These are phyloP conservation scores for Popillia japonica DNA, from an alignment of 1,140 invertebrate genomes.

Conservation along the genomic window DNA sequence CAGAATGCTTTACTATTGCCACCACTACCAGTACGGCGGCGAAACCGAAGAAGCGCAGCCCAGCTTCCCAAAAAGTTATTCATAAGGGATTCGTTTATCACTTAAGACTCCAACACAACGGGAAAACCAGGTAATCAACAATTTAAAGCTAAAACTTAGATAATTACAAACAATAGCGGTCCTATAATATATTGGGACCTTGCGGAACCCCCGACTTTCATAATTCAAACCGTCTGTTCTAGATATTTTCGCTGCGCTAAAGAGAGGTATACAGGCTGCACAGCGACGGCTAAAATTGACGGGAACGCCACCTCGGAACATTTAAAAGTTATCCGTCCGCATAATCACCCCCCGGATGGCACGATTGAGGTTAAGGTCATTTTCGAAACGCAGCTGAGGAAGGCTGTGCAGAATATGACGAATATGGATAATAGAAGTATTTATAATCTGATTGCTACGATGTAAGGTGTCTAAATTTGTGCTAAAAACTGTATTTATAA, in stretches of 20 bases:
- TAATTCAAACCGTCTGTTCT: not conserved
- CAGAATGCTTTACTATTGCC: not conserved
- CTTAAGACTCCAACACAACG: slow-evolving; percentile 28
- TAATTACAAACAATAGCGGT: not conserved
- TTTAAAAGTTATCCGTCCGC: slow-evolving; percentile 53
- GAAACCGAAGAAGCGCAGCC: slow-evolving; percentile 13
- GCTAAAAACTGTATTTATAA: not conserved
- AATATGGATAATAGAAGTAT: slow-evolving; percentile 35
- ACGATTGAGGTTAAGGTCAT: slow-evolving; percentile 56
- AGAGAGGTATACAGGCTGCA: slow-evolving; percentile 36
- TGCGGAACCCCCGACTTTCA: not conserved
- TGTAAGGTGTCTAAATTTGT: slow-evolving; percentile 27
- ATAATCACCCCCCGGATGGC: slow-evolving; percentile 57
- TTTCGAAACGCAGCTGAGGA: slow-evolving; percentile 52
- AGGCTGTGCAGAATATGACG: slow-evolving; percentile 25
- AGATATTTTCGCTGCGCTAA: slow-evolving; percentile 37
- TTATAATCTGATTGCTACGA: slow-evolving; percentile 31
- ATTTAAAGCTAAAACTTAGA: not conserved
- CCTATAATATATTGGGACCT: not conserved
- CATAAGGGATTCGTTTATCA: slow-evolving; percentile 37
- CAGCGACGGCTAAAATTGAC: slow-evolving; percentile 34
- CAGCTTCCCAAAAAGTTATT: slow-evolving; percentile 26
- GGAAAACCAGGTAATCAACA: slow-evolving; percentile 31
- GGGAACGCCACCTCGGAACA: not conserved
- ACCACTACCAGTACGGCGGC: not conserved